A percentile compares a stretch with the other conserved stretches of the same genome.
Conservation (phyloP, 2,113 vertebrate genomes). For the Nerophis ophidion region DNA sequence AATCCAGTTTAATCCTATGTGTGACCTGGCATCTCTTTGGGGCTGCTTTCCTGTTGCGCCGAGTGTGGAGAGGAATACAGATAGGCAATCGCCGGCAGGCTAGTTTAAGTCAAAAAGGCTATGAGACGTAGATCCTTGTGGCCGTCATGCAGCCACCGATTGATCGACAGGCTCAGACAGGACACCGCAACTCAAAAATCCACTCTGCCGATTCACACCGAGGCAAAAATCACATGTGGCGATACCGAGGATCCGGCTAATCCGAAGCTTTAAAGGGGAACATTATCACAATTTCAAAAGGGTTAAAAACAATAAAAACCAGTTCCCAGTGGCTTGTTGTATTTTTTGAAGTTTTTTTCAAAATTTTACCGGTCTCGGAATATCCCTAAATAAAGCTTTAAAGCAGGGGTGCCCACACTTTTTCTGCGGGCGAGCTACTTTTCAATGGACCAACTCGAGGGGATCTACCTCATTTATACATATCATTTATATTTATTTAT, state of each 20-base stretch:
- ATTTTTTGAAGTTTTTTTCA: too few relatives aligned
- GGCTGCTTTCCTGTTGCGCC: slow-evolving; percentile 72
- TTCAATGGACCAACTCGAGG: too few relatives aligned
- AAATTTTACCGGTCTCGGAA: too few relatives aligned
- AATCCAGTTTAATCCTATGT: slow-evolving; percentile 75
- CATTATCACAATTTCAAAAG: too few relatives aligned
- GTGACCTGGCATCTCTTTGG: slow-evolving; percentile 75
- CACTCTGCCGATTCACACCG: slow-evolving; percentile 19
- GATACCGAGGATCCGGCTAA: slow-evolving; percentile 42
- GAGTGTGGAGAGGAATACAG: slow-evolving; percentile 70
- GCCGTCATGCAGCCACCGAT: slow-evolving; percentile 55
- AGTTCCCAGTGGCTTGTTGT: too few relatives aligned
- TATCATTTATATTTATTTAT: too few relatives aligned
- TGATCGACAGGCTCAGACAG: slow-evolving; percentile 40
- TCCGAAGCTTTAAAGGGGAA: slow-evolving; percentile 40
- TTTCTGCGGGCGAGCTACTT: too few relatives aligned
- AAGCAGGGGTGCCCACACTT: too few relatives aligned
- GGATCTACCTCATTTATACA: too few relatives aligned
- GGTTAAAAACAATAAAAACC: too few relatives aligned
- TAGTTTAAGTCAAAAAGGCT: slow-evolving; percentile 61
- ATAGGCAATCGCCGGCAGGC: slow-evolving; percentile 54
- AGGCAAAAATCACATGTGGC: slow-evolving; percentile 41
- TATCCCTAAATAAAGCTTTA: too few relatives aligned
- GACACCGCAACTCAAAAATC: slow-evolving; percentile 27
- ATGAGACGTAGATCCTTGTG: slow-evolving; percentile 54